Conservation (phyloP, 2,797 vertebrate species). For the Melanitta fusca region DNA sequence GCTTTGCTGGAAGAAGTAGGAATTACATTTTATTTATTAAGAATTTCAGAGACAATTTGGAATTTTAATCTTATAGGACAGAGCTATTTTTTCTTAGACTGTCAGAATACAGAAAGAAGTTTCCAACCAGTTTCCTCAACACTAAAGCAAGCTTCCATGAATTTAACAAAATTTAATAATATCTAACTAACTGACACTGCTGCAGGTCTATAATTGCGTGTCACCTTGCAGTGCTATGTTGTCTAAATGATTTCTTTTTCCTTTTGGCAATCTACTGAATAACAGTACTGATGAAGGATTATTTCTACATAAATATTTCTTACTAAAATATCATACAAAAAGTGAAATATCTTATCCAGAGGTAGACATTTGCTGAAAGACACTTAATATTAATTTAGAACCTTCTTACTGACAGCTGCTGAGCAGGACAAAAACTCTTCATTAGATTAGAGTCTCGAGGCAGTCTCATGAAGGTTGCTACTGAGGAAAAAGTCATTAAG, state of each 20-base stretch:
- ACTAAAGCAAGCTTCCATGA: conserved; percentile 23
- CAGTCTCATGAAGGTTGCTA: background rate
- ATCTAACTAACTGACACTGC: conserved; percentile 37
- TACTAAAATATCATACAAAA: conserved; percentile 26
- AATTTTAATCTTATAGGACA: background rate
- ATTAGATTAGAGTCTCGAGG: conserved; percentile 40
- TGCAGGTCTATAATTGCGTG: conserved; percentile 5
- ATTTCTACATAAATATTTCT: conserved; percentile 59
- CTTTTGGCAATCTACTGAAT: conserved; percentile 38
- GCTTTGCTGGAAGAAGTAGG: background rate
- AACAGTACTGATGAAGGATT: conserved; percentile 40
- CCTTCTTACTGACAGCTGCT: conserved; percentile 25
- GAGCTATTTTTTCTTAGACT: background rate
- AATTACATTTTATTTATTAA: background rate
- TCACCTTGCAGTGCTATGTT: conserved; percentile 53
- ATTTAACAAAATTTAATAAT: conserved; percentile 46
- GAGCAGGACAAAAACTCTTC: conserved; percentile 50
- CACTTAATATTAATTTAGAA: conserved; percentile 33
- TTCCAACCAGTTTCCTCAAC: background rate
- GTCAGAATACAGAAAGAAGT: background rate
- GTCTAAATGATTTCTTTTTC: conserved; percentile 68
- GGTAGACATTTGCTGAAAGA: conserved; percentile 23
- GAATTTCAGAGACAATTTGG: background rate
- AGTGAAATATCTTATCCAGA: conserved; percentile 25
- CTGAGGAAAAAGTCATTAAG: background rate